phyloP scores from a whole-genome alignment of 1,140 invertebrate genomes.

The Branchinecta lindahli region DNA sequence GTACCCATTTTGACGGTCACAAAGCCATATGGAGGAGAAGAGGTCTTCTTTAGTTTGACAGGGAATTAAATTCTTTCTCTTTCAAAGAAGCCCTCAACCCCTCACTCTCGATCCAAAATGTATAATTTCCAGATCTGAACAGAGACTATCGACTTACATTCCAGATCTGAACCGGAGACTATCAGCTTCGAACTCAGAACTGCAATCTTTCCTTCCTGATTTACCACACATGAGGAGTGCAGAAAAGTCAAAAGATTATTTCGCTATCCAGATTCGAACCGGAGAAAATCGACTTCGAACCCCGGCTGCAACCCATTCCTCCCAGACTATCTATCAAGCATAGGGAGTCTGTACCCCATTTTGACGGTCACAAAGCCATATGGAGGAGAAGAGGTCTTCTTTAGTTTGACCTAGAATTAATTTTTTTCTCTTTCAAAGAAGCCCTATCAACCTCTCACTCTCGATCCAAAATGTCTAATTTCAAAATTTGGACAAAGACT shows the following conservation, averaged over 20 bases:
- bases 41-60: too few relatives aligned
- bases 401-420: too few relatives aligned
- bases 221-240: too few relatives aligned
- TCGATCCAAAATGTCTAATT: neutral
- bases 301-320: neutral
- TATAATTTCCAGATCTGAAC: too few relatives aligned
- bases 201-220: too few relatives aligned
- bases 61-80: too few relatives aligned
- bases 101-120: too few relatives aligned
- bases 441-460: neutral
- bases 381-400: neutral
- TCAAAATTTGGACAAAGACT: neutral
- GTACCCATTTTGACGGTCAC: neutral
- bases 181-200: too few relatives aligned
- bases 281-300: neutral
- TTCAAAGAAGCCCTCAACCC: too few relatives aligned
- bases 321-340: neutral
- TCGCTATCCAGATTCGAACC: neutral
- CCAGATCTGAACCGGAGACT: too few relatives aligned
- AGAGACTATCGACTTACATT: too few relatives aligned
- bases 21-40: conserved; percentile 5
- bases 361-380: conserved; percentile 4
- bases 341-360: neutral
- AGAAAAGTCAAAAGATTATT: neutral
- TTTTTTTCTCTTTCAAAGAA: neutral